Conservation (phyloP, 2,888 invertebrate genomes). For the Amiota mariae region DNA sequence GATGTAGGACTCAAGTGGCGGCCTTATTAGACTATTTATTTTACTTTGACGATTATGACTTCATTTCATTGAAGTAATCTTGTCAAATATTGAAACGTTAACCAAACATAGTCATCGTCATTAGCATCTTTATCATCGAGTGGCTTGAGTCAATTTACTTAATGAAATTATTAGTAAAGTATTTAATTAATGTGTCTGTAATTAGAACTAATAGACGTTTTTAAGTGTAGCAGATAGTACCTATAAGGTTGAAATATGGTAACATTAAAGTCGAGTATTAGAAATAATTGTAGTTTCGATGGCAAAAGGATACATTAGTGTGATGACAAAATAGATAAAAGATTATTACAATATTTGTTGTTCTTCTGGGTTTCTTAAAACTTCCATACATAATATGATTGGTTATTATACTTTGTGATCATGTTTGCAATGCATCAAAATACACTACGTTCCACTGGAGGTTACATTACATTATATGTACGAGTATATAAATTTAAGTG, state of each 20-base stretch:
- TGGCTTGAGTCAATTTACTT: slow-evolving; percentile 41
- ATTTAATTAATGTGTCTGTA: slow-evolving; percentile 46
- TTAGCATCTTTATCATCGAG: neutral
- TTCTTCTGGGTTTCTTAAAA: too few relatives aligned
- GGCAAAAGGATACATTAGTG: slow-evolving; percentile 21
- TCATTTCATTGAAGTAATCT: slow-evolving; percentile 10
- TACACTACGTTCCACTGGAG: too few relatives aligned
- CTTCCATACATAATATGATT: too few relatives aligned
- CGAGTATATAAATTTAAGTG: too few relatives aligned
- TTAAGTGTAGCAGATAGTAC: slow-evolving; percentile 43
- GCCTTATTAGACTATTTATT: slow-evolving; percentile 37
- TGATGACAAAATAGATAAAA: neutral
- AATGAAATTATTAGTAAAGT: slow-evolving; percentile 58
- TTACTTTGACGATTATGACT: neutral
- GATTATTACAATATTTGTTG: too few relatives aligned
- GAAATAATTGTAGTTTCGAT: neutral
- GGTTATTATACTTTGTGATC: too few relatives aligned
- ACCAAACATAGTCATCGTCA: neutral
- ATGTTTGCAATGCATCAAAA: neutral
- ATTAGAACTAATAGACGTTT: slow-evolving; percentile 49
- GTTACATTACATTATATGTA: too few relatives aligned
- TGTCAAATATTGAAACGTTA: slow-evolving; percentile 5
- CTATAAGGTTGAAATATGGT: neutral
- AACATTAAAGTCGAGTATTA: slow-evolving; percentile 42
- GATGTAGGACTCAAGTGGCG: slow-evolving; percentile 53